phyloP scores from a whole-genome alignment of 2,797 vertebrate species.

The Micropoecilia bifurca region DNA sequence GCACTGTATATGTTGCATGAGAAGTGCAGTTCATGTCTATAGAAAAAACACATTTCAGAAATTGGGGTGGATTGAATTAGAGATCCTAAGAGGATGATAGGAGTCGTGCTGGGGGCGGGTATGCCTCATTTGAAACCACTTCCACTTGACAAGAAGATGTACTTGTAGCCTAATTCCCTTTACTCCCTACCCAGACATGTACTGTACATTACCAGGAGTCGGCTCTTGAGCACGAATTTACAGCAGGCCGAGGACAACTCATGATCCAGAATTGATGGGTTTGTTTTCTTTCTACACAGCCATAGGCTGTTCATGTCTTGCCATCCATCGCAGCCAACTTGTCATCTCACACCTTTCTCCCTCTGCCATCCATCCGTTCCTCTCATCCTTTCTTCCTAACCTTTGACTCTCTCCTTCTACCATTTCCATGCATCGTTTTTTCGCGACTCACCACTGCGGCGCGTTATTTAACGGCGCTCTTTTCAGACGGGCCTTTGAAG shows the following conservation, averaged over 20 bases:
- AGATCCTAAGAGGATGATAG: constrained; percentile 69
- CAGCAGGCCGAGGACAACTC: constrained; percentile 19
- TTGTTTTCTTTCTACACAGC: constrained; percentile 39
- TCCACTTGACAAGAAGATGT: constrained; percentile 46
- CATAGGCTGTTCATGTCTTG: constrained; percentile 11
- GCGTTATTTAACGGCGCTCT: background rate
- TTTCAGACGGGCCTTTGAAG: background rate
- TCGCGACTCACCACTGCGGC: background rate
- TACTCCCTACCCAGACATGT: constrained; percentile 48
- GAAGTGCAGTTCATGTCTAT: constrained; percentile 44
- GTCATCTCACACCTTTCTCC: constrained; percentile 39
- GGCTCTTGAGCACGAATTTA: constrained; percentile 64
- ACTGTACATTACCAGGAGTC: constrained; percentile 53
- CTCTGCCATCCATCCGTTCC: constrained; percentile 37
- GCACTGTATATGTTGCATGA: constrained; percentile 24
- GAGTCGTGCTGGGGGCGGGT: constrained; percentile 48
- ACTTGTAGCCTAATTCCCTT: constrained; percentile 50
- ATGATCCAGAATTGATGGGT: background rate
- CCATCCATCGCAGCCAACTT: constrained; percentile 45
- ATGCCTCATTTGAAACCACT: constrained; percentile 58
- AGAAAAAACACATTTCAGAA: constrained; percentile 62
- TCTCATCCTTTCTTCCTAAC: constrained; percentile 41
- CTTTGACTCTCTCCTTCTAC: constrained; percentile 22
- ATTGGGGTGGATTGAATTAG: constrained; percentile 67
- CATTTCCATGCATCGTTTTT: constrained; percentile 32